Conservation (phyloP, 2,888 invertebrate species). For the Drosophila mimetica region DNA sequence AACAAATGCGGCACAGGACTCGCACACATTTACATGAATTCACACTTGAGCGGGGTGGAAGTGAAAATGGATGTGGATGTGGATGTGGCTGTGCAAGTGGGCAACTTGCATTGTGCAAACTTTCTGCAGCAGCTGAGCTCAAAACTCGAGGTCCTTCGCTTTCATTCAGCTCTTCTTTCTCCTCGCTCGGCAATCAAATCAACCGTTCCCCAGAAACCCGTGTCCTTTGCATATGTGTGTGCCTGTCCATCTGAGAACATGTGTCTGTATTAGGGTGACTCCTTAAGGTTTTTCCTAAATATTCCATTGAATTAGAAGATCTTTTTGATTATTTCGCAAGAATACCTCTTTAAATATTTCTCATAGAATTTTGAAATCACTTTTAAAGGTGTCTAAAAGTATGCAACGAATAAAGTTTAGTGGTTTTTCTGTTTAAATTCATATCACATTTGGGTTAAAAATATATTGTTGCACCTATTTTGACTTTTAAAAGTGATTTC, state of each 20-base stretch:
- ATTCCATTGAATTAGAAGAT: neutral
- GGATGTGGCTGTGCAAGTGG: conserved; percentile 9
- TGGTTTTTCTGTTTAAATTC: too few relatives aligned
- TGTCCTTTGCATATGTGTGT: conserved; percentile 50
- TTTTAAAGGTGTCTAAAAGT: too few relatives aligned
- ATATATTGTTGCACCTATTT: too few relatives aligned
- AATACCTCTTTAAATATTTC: neutral
- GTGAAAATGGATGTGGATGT: neutral
- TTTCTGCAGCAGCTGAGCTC: conserved; percentile 59
- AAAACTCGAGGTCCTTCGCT: conserved; percentile 44
- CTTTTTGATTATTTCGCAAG: neutral
- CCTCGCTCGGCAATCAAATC: conserved; percentile 71
- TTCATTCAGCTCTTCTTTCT: conserved; percentile 42
- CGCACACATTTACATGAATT: conserved; percentile 55
- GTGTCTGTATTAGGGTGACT: conserved; percentile 27
- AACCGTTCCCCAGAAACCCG: conserved; percentile 73
- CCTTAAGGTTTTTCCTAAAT: neutral
- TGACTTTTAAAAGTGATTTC: too few relatives aligned
- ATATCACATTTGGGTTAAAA: too few relatives aligned
- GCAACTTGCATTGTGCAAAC: conserved; percentile 65
- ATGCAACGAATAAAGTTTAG: too few relatives aligned
- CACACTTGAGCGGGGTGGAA: conserved; percentile 43
- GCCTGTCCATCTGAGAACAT: conserved; percentile 14
- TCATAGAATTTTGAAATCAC: too few relatives aligned
- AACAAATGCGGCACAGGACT: conserved; percentile 56